Percentiles rank a stretch among this genome's conserved stretches.
Evolutionary conservation across 2,888 invertebrate genomes (phyloP).

Genomic region (Lepas anatifera): DNA sequence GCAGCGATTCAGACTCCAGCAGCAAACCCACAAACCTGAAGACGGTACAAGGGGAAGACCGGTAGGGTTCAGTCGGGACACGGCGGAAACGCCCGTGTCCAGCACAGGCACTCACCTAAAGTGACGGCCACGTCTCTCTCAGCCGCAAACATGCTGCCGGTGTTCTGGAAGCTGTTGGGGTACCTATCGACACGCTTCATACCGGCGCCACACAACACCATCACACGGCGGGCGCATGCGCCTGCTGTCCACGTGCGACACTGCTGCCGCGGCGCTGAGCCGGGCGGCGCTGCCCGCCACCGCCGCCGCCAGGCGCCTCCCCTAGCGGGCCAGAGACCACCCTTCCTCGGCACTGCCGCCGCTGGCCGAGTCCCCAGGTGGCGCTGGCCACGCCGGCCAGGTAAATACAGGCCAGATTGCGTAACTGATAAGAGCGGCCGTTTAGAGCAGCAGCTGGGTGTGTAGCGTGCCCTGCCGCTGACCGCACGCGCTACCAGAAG

Average conservation of each 20-base stretch:
- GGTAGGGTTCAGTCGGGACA: too few species aligned
- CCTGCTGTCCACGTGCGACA: not conserved
- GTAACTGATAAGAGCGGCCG: conserved; percentile 6
- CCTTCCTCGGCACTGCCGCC: not conserved
- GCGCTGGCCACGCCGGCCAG: not conserved
- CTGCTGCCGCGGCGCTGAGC: too few species aligned
- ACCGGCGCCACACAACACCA: not conserved
- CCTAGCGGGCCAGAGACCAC: not conserved
- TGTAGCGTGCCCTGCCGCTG: too few species aligned
- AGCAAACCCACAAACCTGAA: too few species aligned
- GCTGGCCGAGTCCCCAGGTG: not conserved
- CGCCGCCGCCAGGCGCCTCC: not conserved
- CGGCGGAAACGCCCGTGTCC: too few species aligned
- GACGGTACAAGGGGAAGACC: too few species aligned
- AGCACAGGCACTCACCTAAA: not conserved
- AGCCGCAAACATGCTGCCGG: not conserved
- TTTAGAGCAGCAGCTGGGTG: not conserved
- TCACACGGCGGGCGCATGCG: not conserved
- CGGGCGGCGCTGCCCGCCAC: not conserved
- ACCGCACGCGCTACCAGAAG: too few species aligned
- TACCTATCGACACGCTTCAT: not conserved
- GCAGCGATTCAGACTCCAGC: too few species aligned
- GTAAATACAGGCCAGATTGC: conserved; percentile 1
- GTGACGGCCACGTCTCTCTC: not conserved
- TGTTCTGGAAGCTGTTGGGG: not conserved